phyloP scores from a whole-genome alignment of 1,140 invertebrate genomes.

The Phymorhynchus buccinoides region DNA sequence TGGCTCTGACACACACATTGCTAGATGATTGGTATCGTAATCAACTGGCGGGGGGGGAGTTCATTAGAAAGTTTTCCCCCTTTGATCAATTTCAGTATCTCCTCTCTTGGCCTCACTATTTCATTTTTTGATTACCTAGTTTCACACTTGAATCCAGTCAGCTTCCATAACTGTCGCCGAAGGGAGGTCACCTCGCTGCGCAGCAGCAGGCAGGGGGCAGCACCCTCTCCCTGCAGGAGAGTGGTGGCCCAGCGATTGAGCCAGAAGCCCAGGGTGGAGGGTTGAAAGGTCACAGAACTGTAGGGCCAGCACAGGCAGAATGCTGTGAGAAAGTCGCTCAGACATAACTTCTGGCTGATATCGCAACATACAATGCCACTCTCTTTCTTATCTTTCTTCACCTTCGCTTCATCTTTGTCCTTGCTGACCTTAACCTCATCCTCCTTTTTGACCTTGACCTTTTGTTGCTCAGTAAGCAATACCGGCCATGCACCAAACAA shows the following conservation, averaged over 20 bases:
- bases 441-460: background rate
- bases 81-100: too few species aligned
- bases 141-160: slow-evolving; percentile 18
- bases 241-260: background rate
- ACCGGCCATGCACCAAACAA: slow-evolving; percentile 6
- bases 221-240: background rate
- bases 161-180: slow-evolving; percentile 12
- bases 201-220: background rate
- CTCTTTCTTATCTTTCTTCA: too few species aligned
- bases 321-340: slow-evolving; percentile 21
- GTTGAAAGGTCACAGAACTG: background rate
- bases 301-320: slow-evolving; percentile 34
- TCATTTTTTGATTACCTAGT: background rate
- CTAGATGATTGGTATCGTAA: too few species aligned
- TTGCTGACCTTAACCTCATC: too few species aligned
- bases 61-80: too few species aligned
- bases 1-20: too few species aligned
- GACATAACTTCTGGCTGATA: background rate
- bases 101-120: too few species aligned
- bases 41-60: too few species aligned
- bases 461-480: background rate
- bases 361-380: background rate
- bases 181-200: slow-evolving; percentile 9
- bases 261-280: background rate
- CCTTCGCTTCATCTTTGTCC: background rate